Evolutionary conservation across 2,888 invertebrate species (phyloP), one percentile per base, ranked within the genome.

Genomic region (Protophormia terraenovae): DNA sequence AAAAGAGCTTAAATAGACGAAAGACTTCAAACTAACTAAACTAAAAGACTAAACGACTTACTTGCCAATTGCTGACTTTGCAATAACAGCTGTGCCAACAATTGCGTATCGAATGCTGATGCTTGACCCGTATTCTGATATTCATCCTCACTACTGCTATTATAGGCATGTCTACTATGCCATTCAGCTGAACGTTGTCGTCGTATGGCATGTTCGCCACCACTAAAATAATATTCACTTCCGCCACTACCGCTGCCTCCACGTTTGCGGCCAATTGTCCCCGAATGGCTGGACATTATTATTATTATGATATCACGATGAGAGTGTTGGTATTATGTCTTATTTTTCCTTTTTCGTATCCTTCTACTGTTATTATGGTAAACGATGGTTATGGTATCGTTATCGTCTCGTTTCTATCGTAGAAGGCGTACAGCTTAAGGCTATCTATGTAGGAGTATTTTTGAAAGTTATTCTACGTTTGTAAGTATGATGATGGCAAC

Each of bases 61-160:
- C 94, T 93, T 90, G 94, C 94, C 91, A 94, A 93, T 90, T 94
- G 94, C 91, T 94, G 94, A 89, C 94, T 94, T 90, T 94, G 94
- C 81, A 94, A 93, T 84, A 94, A 90, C 82, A 94, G 91, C 87
- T 94, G 94, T 41, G 94, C 94, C 89, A 94, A 92, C 87, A 94
- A 93, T 89, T 94, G 94, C 87, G 94, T 94, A 89, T 94, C 94
- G 86, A 94, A 92, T 71, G 92, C 90, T 60, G 92, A 91, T 38
- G 91, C 89, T 83, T 90, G 92, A 38, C 92, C 92, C 84, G 91
- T 92, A 87, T 92, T 92, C 88, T 92, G 93, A 88, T 94, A 94
- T 89, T 94, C 94, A 87, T 94, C 94, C 87, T 94, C 94, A 89
- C 94, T 94, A 89, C 94, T 94, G 89, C 94, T 94, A 89, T 94